A percentile compares a stretch with the other conserved stretches of the same genome.
These are phyloP conservation scores for Notodonta ziczac DNA, from an alignment of 2,888 invertebrate species.

Conservation along the genomic window DNA sequence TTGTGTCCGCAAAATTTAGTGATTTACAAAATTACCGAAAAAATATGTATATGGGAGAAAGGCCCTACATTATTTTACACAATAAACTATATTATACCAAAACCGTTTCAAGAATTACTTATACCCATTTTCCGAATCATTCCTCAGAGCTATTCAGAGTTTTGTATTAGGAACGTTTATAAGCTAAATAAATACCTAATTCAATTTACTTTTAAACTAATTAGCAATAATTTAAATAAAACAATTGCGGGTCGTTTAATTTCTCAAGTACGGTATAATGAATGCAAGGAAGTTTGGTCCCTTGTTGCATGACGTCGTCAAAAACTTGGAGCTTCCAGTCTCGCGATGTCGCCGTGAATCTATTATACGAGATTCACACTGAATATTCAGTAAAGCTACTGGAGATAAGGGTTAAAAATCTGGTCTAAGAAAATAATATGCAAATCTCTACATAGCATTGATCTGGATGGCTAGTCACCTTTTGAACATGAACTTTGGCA, in stretches of 20 bases:
- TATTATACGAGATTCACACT: slow-evolving; percentile 14
- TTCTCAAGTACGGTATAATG: slow-evolving; percentile 3
- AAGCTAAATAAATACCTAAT: neutral
- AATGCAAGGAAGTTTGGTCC: slow-evolving; percentile 8
- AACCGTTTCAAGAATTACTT: too few relatives aligned
- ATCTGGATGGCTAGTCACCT: too few relatives aligned
- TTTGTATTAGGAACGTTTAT: too few relatives aligned
- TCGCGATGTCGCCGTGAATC: neutral
- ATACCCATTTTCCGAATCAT: too few relatives aligned
- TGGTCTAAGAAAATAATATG: neutral
- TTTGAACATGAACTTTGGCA: too few relatives aligned
- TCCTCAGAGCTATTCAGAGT: too few relatives aligned
- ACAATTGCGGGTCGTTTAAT: neutral
- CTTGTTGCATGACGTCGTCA: slow-evolving; percentile 3
- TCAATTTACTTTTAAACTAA: neutral
- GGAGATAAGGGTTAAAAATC: neutral
- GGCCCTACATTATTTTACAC: too few relatives aligned
- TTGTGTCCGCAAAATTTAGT: too few relatives aligned
- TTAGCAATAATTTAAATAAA: slow-evolving; percentile 6
- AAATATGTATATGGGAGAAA: too few relatives aligned
- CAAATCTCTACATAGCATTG: too few relatives aligned
- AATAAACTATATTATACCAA: too few relatives aligned
- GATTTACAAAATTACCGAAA: too few relatives aligned
- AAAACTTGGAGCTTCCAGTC: neutral
- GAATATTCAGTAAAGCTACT: neutral